These are phyloP conservation scores for Hemithea aestivaria DNA, from an alignment of 2,888 invertebrate species.

Conservation along the genomic window DNA sequence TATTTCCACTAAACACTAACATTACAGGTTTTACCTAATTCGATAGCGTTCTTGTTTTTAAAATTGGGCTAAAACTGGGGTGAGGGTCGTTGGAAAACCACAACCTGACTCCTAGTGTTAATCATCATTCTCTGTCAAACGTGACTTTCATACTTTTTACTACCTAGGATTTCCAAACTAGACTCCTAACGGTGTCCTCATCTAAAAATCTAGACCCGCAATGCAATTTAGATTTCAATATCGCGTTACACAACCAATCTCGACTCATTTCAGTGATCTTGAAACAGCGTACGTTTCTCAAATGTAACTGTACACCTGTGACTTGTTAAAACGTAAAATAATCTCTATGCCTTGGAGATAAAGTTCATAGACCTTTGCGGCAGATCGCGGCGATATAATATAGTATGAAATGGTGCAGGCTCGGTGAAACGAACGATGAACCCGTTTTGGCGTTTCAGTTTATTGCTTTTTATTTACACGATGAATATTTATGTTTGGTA, in stretches of 20 bases:
- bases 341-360: slow-evolving; percentile 11
- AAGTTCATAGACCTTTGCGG: slow-evolving; percentile 17
- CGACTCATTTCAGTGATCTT: slow-evolving; percentile 17
- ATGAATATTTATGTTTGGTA: too few relatives aligned
- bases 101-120: too few relatives aligned
- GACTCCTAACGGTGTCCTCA: too few relatives aligned
- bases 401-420: slow-evolving; percentile 27
- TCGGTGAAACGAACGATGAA: slow-evolving; percentile 42
- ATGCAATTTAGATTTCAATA: slow-evolving; percentile 8
- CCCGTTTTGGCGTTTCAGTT: slow-evolving; percentile 28
- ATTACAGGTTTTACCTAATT: too few relatives aligned
- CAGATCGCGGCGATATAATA: slow-evolving; percentile 12
- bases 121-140: too few relatives aligned
- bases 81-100: too few relatives aligned
- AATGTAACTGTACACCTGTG: slow-evolving; percentile 34
- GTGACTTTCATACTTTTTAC: too few relatives aligned
- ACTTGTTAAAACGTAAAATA: not conserved
- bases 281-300: slow-evolving; percentile 24
- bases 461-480: slow-evolving; percentile 5
- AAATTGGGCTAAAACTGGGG: too few relatives aligned
- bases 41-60: too few relatives aligned
- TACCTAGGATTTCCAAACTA: too few relatives aligned
- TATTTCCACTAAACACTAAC: too few relatives aligned
- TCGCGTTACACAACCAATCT: slow-evolving; percentile 15
- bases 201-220: too few relatives aligned